Conservation (phyloP, 2,888 invertebrate genomes). For the Melangyna quadrimaculata region DNA sequence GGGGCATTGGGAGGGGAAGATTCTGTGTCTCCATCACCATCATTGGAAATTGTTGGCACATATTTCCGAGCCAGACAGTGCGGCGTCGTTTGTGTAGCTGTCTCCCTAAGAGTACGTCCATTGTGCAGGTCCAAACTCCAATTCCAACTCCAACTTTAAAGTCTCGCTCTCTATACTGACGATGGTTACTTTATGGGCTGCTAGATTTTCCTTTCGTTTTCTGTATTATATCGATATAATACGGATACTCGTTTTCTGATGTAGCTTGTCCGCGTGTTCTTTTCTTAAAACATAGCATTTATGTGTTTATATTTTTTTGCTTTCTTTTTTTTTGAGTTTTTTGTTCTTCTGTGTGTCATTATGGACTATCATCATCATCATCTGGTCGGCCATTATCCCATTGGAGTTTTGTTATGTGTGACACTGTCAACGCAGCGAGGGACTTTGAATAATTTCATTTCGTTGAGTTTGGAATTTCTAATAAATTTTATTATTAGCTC, state of each 20-base stretch:
- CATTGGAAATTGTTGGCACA: constrained; percentile 67
- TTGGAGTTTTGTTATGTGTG: constrained; percentile 60
- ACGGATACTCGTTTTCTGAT: constrained; percentile 31
- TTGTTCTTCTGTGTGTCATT: constrained; percentile 33
- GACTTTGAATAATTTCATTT: constrained; percentile 67
- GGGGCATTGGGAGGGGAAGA: neutral
- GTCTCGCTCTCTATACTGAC: neutral
- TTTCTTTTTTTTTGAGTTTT: neutral
- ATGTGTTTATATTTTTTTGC: constrained; percentile 12
- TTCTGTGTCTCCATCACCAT: constrained; percentile 57
- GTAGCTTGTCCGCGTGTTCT: constrained; percentile 4
- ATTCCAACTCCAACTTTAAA: neutral
- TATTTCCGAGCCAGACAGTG: constrained; percentile 66
- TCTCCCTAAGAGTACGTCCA: constrained; percentile 28
- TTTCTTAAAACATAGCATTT: constrained; percentile 38
- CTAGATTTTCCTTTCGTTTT: constrained; percentile 68
- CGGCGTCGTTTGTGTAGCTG: constrained; percentile 69
- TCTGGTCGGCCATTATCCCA: constrained; percentile 65
- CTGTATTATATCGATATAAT: constrained; percentile 11
- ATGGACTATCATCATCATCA: constrained; percentile 64
- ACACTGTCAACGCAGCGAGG: constrained; percentile 38
- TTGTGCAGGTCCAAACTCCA: constrained; percentile 62
- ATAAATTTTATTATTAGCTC: constrained; percentile 60
- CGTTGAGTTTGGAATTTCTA: constrained; percentile 60
- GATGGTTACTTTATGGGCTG: constrained; percentile 53